Conservation (phyloP, 2,113 vertebrate genomes). For the Saccopteryx leptura region DNA sequence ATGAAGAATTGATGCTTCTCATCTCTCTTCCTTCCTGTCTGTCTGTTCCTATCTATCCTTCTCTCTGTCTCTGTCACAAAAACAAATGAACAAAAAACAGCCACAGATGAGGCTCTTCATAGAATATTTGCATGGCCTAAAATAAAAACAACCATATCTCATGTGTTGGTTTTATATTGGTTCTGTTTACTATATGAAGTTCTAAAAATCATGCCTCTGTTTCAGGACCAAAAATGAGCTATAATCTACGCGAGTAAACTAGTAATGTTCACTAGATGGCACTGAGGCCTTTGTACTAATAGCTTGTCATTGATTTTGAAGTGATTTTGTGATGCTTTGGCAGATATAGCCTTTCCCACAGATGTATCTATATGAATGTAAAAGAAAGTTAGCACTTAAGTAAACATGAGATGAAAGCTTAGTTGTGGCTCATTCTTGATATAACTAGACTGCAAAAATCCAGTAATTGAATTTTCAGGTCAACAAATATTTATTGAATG, state of each 20-base stretch:
- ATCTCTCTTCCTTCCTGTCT: too few relatives aligned
- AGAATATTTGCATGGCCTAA: slow-evolving; percentile 40
- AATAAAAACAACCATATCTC: not conserved
- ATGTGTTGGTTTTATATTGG: slow-evolving; percentile 22
- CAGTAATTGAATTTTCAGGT: not conserved
- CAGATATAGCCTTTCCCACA: slow-evolving; percentile 11
- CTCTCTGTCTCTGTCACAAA: too few relatives aligned
- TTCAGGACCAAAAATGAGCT: slow-evolving; percentile 39
- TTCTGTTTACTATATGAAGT: slow-evolving; percentile 37
- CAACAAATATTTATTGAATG: slow-evolving; percentile 44
- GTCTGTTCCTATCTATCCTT: too few relatives aligned
- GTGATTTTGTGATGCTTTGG: slow-evolving; percentile 45
- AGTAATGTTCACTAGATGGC: slow-evolving; percentile 72
- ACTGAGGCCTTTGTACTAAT: slow-evolving; percentile 62
- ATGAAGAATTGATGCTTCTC: too few relatives aligned
- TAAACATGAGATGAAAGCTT: slow-evolving; percentile 41
- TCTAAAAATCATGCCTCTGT: slow-evolving; percentile 34
- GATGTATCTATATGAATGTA: not conserved
- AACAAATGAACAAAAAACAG: not conserved
- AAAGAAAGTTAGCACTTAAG: slow-evolving; percentile 20
- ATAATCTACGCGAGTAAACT: not conserved
- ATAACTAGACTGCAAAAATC: slow-evolving; percentile 18
- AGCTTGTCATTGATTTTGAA: slow-evolving; percentile 43
- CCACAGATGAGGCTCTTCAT: not conserved
- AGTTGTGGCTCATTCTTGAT: not conserved